Evolutionary conservation across 2,113 vertebrate species (phyloP).

Genomic region (Cyphomyrus discorhynchus): DNA sequence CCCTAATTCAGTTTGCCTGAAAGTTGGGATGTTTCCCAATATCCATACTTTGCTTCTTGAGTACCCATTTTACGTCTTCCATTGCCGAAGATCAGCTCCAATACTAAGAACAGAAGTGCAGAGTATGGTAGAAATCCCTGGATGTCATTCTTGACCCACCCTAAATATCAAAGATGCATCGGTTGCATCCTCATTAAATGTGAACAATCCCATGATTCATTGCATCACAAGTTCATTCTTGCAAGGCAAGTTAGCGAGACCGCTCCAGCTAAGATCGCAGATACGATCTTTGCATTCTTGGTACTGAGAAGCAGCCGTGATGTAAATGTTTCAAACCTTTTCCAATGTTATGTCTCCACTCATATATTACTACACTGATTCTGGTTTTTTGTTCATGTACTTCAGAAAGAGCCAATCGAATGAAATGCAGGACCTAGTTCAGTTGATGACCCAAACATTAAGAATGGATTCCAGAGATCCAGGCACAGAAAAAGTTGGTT

Average conservation of each 20-base stretch:
- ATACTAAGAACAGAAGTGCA: background rate
- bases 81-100: background rate
- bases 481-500: constrained; percentile 41
- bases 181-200: background rate
- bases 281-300: background rate
- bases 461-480: constrained; percentile 69
- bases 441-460: constrained; percentile 88
- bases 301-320: background rate
- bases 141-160: background rate
- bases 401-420: constrained; percentile 66
- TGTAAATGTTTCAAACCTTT: background rate
- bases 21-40: background rate
- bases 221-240: background rate
- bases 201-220: background rate
- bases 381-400: background rate
- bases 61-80: background rate
- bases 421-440: constrained; percentile 87
- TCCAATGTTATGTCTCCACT: background rate
- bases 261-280: background rate
- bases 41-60: background rate
- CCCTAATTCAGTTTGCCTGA: background rate
- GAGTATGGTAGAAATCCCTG: background rate
- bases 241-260: background rate
- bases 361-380: background rate
- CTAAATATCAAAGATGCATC: background rate